phyloP scores from a whole-genome alignment of 2,797 vertebrate species.

The Anomalospiza imberbis region DNA sequence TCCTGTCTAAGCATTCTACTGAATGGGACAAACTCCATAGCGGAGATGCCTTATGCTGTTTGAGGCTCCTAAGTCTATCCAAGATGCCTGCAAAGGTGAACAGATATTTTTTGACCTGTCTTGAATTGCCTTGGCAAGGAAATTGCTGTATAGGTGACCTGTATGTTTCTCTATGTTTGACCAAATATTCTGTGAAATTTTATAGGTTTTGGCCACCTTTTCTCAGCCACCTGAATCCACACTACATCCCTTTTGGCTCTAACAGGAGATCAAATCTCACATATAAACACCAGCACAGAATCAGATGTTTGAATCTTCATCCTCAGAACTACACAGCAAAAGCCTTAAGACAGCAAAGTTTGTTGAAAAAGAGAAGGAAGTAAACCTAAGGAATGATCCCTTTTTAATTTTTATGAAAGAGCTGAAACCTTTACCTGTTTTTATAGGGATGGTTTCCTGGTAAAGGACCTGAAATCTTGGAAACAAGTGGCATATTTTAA shows the following conservation, averaged over 20 bases:
- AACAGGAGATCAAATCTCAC: not conserved
- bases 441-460: not conserved
- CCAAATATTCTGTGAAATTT: not conserved
- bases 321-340: not conserved
- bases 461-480: not conserved
- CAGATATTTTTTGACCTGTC: not conserved
- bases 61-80: not conserved
- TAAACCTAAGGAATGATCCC: not conserved
- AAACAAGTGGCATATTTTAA: not conserved
- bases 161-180: not conserved
- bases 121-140: not conserved
- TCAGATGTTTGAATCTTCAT: not conserved
- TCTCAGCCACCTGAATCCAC: not conserved
- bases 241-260: not conserved
- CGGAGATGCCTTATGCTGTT: not conserved
- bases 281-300: not conserved
- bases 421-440: not conserved
- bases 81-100: not conserved
- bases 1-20: not conserved
- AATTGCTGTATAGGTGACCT: not conserved
- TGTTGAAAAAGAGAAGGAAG: not conserved
- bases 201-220: not conserved
- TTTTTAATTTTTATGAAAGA: not conserved
- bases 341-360: not conserved
- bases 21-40: not conserved